Percentiles rank a stretch among this genome's conserved stretches.
Conservation (phyloP, 2,113 vertebrate species). For the rat (Rattus norvegicus) region GRCr8 NC_086023.1:132019501-132020000, state of each 20-base stretch:
- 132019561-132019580: conserved; percentile 9
- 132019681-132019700: background rate
- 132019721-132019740: background rate
- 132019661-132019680: background rate
- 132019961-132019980: too few species aligned
- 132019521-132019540: background rate
- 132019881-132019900: too few species aligned
- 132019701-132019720: background rate
- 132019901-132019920: background rate
- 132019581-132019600: background rate
- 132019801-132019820: background rate
- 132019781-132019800: background rate
- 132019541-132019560: background rate
- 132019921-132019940: too few species aligned
- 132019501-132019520: background rate
- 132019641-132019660: conserved; percentile 43
- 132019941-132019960: too few species aligned
- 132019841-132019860: background rate
- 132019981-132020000: too few species aligned
- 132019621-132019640: background rate
- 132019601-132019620: background rate
- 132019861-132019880: background rate
- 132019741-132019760: background rate
- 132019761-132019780: background rate
- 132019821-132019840: background rate